These are phyloP conservation scores for Chloropsis hardwickii DNA, from an alignment of 2,113 vertebrate species.

Conservation along the genomic window DNA sequence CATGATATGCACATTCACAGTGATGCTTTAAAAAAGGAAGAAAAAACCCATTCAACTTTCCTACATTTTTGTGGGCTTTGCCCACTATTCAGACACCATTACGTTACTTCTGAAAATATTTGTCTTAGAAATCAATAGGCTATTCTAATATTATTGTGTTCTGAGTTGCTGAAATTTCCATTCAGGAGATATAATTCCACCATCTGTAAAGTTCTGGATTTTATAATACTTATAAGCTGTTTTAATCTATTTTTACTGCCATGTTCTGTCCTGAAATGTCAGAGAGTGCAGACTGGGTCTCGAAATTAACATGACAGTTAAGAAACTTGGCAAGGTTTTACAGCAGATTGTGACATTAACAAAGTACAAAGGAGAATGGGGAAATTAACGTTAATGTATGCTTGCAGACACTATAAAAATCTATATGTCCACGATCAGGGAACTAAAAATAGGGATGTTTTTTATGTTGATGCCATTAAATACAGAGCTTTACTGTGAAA, in stretches of 20 bases:
- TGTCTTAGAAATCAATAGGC: constrained; percentile 74
- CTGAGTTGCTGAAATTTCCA: constrained; percentile 70
- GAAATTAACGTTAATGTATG: constrained; percentile 81
- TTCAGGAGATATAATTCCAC: constrained; percentile 76
- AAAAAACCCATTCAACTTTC: background rate
- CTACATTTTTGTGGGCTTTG: constrained; percentile 18
- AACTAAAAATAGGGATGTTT: constrained; percentile 78
- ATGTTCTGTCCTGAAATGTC: constrained; percentile 87
- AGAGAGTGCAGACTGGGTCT: constrained; percentile 81
- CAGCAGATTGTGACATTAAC: constrained; percentile 85
- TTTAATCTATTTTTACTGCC: constrained; percentile 88
- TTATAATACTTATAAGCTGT: constrained; percentile 86
- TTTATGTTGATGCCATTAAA: constrained; percentile 77
- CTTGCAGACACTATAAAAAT: constrained; percentile 80
- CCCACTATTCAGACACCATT: background rate
- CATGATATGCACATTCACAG: constrained; percentile 9
- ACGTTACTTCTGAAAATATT: constrained; percentile 72
- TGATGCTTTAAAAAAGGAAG: constrained; percentile 27
- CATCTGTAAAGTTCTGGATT: constrained; percentile 84
- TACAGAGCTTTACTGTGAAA: constrained; percentile 75
- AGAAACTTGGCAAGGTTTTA: constrained; percentile 82
- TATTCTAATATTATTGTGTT: constrained; percentile 74
- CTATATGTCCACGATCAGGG: constrained; percentile 78
- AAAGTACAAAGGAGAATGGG: constrained; percentile 80
- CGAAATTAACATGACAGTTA: constrained; percentile 86